Conservation (phyloP, 2,888 invertebrate species). For the Liposcelis brunnea region DNA sequence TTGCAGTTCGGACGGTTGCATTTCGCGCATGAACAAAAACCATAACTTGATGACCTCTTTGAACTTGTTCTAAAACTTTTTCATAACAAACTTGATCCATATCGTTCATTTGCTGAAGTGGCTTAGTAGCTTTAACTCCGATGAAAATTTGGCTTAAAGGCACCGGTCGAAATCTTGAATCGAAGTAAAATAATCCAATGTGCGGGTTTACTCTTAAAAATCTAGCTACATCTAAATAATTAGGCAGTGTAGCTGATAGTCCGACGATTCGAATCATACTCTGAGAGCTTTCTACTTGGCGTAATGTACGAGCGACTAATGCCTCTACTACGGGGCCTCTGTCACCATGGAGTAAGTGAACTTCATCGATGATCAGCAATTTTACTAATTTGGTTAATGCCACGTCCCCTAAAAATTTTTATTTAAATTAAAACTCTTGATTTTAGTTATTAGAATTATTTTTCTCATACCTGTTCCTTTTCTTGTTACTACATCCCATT, state of each 20-base stretch:
- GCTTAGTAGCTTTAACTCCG: conserved; percentile 54
- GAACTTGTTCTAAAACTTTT: conserved; percentile 71
- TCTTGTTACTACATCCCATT: conserved; percentile 98
- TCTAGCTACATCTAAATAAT: conserved; percentile 88
- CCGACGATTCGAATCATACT: conserved; percentile 95
- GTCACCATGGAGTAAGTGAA: conserved; percentile 91
- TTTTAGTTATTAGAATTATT: conserved; percentile 1
- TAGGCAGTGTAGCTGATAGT: conserved; percentile 91
- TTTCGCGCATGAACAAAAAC: conserved; percentile 97
- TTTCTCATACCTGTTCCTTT: conserved; percentile 57
- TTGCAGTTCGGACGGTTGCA: conserved; percentile 82
- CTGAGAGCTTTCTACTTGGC: conserved; percentile 81
- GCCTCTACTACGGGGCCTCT: conserved; percentile 96
- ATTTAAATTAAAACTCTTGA: neutral
- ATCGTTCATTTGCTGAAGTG: conserved; percentile 43
- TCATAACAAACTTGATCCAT: conserved; percentile 91
- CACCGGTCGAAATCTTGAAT: conserved; percentile 85
- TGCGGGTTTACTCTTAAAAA: conserved; percentile 88
- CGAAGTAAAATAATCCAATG: conserved; percentile 85
- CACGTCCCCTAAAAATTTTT: conserved; percentile 48
- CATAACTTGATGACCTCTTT: conserved; percentile 87
- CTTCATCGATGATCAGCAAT: conserved; percentile 90
- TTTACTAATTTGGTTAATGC: conserved; percentile 79
- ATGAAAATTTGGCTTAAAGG: conserved; percentile 84
- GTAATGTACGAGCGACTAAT: conserved; percentile 82